Evolutionary conservation across 2,113 vertebrate genomes (phyloP).

Genomic region (Aythya baeri): DNA sequence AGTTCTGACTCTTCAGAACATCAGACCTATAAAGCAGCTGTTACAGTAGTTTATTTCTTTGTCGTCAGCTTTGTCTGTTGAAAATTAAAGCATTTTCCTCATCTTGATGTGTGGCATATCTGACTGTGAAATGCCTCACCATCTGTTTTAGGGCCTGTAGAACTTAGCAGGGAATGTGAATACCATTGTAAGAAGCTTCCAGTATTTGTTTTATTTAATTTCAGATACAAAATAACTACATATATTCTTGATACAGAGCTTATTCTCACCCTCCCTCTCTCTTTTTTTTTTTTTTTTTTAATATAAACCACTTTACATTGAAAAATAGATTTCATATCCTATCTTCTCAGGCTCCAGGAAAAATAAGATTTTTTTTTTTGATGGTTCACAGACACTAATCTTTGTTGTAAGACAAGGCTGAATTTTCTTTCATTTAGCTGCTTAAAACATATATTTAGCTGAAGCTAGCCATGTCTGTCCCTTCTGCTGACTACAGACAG

Average conservation of each 20-base stretch:
- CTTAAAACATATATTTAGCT: not conserved
- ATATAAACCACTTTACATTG: not conserved
- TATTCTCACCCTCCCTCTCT: not conserved
- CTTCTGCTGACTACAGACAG: not conserved
- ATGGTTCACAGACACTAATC: not conserved
- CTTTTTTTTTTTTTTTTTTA: not conserved
- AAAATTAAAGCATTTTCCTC: slow-evolving; percentile 74
- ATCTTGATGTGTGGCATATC: slow-evolving; percentile 73
- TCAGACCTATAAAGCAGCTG: slow-evolving; percentile 13
- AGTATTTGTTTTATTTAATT: slow-evolving; percentile 51
- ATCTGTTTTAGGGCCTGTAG: slow-evolving; percentile 69
- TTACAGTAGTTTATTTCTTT: slow-evolving; percentile 66
- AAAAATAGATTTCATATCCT: not conserved
- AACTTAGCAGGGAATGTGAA: slow-evolving; percentile 40
- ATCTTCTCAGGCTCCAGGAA: not conserved
- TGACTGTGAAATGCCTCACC: slow-evolving; percentile 64
- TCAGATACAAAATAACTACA: slow-evolving; percentile 19
- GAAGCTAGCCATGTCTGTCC: not conserved
- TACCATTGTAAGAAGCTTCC: slow-evolving; percentile 20
- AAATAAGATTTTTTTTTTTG: not conserved
- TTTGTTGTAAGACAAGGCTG: not conserved
- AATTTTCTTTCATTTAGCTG: not conserved
- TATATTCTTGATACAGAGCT: not conserved
- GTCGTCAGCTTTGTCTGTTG: slow-evolving; percentile 60
- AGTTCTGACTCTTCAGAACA: not conserved